Percentiles rank a stretch among this genome's conserved stretches.
These are phyloP conservation scores for Sebastes matsubarae DNA, from an alignment of 2,797 vertebrate genomes.

Conservation along the genomic window DNA sequence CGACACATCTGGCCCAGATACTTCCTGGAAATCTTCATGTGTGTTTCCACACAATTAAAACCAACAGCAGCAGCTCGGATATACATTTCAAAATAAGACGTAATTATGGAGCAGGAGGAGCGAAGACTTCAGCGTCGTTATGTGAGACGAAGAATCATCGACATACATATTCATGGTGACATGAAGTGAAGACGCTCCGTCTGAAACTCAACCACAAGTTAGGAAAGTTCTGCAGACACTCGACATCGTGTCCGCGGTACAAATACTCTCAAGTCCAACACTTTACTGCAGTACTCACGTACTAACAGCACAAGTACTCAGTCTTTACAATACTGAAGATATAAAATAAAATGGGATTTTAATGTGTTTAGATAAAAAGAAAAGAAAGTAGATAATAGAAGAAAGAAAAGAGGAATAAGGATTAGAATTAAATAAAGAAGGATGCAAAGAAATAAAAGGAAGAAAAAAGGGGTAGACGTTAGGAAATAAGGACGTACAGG, in stretches of 20 bases:
- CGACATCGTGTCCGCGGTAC: background rate
- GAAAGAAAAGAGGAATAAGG: too few species aligned
- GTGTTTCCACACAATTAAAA: slow-evolving; percentile 79
- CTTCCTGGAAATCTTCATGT: slow-evolving; percentile 55
- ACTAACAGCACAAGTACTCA: too few species aligned
- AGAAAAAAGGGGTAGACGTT: too few species aligned
- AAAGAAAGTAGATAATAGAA: too few species aligned
- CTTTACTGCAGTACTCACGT: too few species aligned
- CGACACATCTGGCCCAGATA: slow-evolving; percentile 73
- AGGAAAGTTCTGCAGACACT: background rate
- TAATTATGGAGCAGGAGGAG: slow-evolving; percentile 65
- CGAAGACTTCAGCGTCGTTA: slow-evolving; percentile 64
- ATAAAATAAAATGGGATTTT: too few species aligned
- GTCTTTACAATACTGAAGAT: too few species aligned
- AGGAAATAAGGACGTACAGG: too few species aligned
- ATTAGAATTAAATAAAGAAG: too few species aligned
- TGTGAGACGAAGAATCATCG: slow-evolving; percentile 18
- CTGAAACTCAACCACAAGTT: background rate
- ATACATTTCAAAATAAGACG: slow-evolving; percentile 72
- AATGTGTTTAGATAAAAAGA: too few species aligned
- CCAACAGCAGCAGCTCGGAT: slow-evolving; percentile 42
- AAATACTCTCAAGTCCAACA: background rate
- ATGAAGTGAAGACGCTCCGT: background rate
- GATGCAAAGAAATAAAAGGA: too few species aligned
- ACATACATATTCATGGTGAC: slow-evolving; percentile 65